Evolutionary conservation across 2,888 invertebrate species (phyloP).

Genomic region (Caenorhabditis angaria): DNA sequence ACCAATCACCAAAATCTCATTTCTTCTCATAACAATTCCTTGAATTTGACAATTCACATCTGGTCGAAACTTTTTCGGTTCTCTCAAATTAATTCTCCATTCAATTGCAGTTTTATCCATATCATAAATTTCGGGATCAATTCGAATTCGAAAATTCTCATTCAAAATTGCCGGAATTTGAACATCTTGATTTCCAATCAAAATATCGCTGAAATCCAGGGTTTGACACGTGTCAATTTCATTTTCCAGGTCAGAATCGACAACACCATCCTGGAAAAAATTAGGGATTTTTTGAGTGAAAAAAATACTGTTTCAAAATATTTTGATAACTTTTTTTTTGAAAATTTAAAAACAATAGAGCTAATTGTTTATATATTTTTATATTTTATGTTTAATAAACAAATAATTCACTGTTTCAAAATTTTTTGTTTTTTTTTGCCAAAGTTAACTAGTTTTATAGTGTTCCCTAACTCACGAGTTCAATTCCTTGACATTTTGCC

Average conservation of each 20-base stretch:
- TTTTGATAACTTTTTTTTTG: too few species aligned
- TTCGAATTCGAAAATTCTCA: constrained; percentile 37
- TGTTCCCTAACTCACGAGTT: constrained; percentile 9
- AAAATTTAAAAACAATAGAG: too few species aligned
- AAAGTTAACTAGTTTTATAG: not conserved
- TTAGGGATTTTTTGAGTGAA: not conserved
- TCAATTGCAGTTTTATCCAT: constrained; percentile 19
- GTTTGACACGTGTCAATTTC: constrained; percentile 22
- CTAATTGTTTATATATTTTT: too few species aligned
- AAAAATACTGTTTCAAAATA: too few species aligned
- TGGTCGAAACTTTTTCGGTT: constrained; percentile 30
- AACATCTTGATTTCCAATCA: constrained; percentile 21
- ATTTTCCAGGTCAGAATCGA: constrained; percentile 5
- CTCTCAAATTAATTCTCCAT: constrained; percentile 35
- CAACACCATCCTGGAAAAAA: not conserved
- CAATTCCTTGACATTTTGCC: constrained; percentile 29
- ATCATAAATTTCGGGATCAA: constrained; percentile 34
- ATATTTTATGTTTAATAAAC: too few species aligned
- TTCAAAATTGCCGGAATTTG: constrained; percentile 21
- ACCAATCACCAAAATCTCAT: constrained; percentile 30
- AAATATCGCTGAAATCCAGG: constrained; percentile 28
- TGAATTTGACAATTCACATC: constrained; percentile 21
- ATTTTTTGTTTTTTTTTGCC: too few species aligned
- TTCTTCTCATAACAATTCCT: constrained; percentile 17
- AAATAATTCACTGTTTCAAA: too few species aligned